Percentiles rank a stretch among this genome's conserved stretches.
Evolutionary conservation across 2,797 vertebrate genomes (phyloP).

Genomic region (Alca torda): DNA sequence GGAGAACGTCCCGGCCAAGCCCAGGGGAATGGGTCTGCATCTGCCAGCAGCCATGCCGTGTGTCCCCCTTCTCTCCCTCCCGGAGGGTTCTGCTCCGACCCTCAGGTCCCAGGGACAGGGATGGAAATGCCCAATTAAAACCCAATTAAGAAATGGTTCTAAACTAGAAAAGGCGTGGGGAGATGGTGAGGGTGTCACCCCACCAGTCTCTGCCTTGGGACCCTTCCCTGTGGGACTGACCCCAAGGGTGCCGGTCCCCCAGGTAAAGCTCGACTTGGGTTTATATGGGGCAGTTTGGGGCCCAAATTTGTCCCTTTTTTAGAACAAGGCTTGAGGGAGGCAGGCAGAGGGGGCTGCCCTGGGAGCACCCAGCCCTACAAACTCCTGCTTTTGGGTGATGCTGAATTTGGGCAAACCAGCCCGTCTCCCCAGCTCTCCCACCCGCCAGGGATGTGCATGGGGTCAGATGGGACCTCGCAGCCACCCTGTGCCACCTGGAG

Average conservation of each 20-base stretch:
- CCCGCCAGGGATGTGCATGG: no score
- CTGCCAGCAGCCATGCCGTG: rapidly evolving
- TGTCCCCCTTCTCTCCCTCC: not conserved
- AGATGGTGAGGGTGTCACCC: not conserved
- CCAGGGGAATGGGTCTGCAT: not conserved
- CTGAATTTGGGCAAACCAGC: not conserved
- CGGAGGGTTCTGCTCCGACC: not conserved
- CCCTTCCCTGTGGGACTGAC: not conserved
- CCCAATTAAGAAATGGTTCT: not conserved
- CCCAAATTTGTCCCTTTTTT: not conserved
- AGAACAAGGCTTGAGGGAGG: not conserved
- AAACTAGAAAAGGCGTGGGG: not conserved
- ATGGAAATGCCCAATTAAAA: not conserved
- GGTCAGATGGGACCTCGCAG: rapidly evolving
- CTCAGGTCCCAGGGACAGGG: not conserved
- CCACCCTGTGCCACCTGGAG: rapidly evolving
- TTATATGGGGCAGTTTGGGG: not conserved
- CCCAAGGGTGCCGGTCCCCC: not conserved
- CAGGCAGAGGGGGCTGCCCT: not conserved
- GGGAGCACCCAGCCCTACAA: not conserved
- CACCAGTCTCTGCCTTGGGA: not conserved
- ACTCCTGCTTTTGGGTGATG: not conserved
- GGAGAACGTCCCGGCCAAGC: no score
- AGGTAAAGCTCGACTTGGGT: not conserved
- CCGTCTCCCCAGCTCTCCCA: not conserved